Conservation (phyloP, 1,140 invertebrate genomes). For the Pseudomyrmex dendroicus region DNA sequence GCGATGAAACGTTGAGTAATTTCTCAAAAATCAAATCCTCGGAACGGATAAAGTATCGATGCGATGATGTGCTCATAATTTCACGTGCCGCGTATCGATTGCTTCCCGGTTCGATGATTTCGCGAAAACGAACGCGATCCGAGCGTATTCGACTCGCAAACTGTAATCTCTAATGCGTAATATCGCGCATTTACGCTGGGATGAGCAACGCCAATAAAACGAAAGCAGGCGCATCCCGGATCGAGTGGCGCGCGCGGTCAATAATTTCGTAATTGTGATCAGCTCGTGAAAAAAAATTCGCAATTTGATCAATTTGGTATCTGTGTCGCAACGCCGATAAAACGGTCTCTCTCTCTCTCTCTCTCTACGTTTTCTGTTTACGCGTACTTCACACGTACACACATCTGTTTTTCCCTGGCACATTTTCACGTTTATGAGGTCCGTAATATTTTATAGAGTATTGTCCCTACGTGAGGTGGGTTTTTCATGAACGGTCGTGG, state of each 20-base stretch:
- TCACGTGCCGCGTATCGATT: slow-evolving; percentile 66
- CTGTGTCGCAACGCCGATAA: slow-evolving; percentile 46
- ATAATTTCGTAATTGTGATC: slow-evolving; percentile 65
- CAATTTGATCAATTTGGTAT: slow-evolving; percentile 65
- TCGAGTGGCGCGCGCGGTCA: slow-evolving; percentile 48
- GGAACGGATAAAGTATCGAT: slow-evolving; percentile 64
- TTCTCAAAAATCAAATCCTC: slow-evolving; percentile 70
- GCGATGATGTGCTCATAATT: slow-evolving; percentile 70
- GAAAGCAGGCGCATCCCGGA: slow-evolving; percentile 41
- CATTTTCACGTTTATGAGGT: slow-evolving; percentile 70
- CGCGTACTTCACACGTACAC: too few species aligned
- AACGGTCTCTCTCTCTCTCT: slow-evolving; percentile 28
- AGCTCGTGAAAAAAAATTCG: slow-evolving; percentile 32
- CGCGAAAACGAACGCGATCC: slow-evolving; percentile 67
- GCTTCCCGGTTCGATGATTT: slow-evolving; percentile 58
- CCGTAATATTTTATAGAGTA: slow-evolving; percentile 63
- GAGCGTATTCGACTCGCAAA: slow-evolving; percentile 42
- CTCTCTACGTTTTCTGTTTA: too few species aligned
- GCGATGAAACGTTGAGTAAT: slow-evolving; percentile 20
- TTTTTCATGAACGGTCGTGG: slow-evolving; percentile 17
- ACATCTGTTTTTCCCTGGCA: too few species aligned
- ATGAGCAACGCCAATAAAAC: slow-evolving; percentile 72
- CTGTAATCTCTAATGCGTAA: slow-evolving; percentile 73
- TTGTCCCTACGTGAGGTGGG: slow-evolving; percentile 31
- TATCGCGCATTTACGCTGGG: slow-evolving; percentile 68